A percentile compares a stretch with the other conserved stretches of the same genome.
Evolutionary conservation across 2,888 invertebrate genomes (phyloP).

Genomic region (Cephalotes varians): DNA sequence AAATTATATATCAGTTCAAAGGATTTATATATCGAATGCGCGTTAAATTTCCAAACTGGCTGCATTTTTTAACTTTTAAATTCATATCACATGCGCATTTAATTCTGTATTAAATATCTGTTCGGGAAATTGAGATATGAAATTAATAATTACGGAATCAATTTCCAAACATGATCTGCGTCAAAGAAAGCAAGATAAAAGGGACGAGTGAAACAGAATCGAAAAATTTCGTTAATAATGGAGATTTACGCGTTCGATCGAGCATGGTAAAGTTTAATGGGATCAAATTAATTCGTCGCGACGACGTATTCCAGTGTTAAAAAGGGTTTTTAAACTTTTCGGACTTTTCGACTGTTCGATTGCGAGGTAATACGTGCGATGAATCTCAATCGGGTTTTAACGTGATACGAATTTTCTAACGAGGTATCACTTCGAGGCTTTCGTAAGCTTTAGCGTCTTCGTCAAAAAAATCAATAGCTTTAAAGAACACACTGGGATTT

Average conservation of each 20-base stretch:
- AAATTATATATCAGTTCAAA: slow-evolving; percentile 28
- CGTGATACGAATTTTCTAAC: slow-evolving; percentile 39
- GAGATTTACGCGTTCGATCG: slow-evolving; percentile 15
- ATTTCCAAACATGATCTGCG: neutral
- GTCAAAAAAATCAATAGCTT: neutral
- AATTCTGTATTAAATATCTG: neutral
- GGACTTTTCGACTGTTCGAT: slow-evolving; percentile 19
- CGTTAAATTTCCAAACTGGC: neutral
- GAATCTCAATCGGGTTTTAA: slow-evolving; percentile 40
- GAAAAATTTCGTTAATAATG: slow-evolving; percentile 41
- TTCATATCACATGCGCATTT: neutral
- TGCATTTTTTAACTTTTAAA: neutral
- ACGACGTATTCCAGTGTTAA: slow-evolving; percentile 3
- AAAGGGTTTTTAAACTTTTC: slow-evolving; percentile 34
- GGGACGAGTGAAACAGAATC: neutral
- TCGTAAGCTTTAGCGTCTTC: neutral
- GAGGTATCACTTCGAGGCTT: neutral
- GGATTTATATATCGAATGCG: slow-evolving; percentile 2
- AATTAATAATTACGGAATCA: slow-evolving; percentile 20
- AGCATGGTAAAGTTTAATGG: slow-evolving; percentile 6
- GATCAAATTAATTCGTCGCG: slow-evolving; percentile 40
- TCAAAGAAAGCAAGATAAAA: neutral
- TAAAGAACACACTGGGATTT: neutral
- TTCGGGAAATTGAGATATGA: neutral
- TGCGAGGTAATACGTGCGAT: slow-evolving; percentile 29